These are phyloP conservation scores for Anolis carolinensis DNA, from an alignment of 2,113 vertebrate species.

Conservation along the genomic window DNA sequence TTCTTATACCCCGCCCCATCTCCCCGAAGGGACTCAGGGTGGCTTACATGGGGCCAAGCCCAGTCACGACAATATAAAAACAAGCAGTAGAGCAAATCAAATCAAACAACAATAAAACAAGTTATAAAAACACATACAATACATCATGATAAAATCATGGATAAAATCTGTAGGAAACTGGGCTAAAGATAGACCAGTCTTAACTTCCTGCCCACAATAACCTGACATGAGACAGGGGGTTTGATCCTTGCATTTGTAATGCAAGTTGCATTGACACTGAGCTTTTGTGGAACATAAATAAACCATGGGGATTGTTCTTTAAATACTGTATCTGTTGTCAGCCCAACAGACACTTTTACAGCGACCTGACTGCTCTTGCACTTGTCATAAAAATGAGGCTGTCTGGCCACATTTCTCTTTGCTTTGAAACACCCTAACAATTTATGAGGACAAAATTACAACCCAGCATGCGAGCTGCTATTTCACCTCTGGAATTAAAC, in stretches of 20 bases:
- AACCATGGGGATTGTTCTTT: neutral
- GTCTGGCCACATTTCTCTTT: neutral
- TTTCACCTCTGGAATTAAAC: neutral
- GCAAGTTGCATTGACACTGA: neutral
- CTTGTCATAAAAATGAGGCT: slow-evolving; percentile 2
- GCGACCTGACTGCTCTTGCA: neutral
- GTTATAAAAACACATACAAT: too few relatives aligned
- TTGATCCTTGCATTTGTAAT: neutral
- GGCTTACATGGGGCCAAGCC: too few relatives aligned
- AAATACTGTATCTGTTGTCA: neutral
- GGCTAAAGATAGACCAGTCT: too few relatives aligned
- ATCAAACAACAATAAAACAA: too few relatives aligned
- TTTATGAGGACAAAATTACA: slow-evolving; percentile 1
- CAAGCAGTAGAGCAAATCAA: too few relatives aligned
- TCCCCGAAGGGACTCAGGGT: too few relatives aligned
- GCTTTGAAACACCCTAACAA: neutral
- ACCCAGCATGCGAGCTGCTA: neutral
- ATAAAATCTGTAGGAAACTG: too few relatives aligned
- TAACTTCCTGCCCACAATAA: neutral
- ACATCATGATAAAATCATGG: too few relatives aligned
- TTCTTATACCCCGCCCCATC: too few relatives aligned
- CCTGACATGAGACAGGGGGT: neutral
- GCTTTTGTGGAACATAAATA: neutral
- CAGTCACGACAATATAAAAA: too few relatives aligned
- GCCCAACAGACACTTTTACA: neutral